These are phyloP conservation scores for Stictonetta naevosa DNA, from an alignment of 2,113 vertebrate species.

Conservation along the genomic window DNA sequence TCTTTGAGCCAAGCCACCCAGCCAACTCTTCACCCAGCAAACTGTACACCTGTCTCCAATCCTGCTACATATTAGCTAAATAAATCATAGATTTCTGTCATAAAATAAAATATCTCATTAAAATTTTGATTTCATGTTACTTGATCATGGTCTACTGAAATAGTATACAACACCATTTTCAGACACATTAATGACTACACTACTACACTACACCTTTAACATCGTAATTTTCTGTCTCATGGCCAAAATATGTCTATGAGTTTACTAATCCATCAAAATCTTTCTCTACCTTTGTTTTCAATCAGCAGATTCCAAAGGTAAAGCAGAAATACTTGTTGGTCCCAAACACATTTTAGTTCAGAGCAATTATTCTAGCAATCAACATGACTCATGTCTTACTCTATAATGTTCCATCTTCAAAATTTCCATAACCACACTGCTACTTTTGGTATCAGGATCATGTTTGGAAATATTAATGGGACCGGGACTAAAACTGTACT, in stretches of 20 bases:
- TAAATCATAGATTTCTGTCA: background rate
- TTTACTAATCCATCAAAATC: background rate
- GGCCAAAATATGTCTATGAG: background rate
- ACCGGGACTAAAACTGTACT: background rate
- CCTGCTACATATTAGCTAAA: background rate
- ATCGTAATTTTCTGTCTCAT: background rate
- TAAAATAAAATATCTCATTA: background rate
- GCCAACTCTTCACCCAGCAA: background rate
- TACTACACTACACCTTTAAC: background rate
- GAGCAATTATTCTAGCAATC: background rate
- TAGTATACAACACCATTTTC: background rate
- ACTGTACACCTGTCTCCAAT: background rate
- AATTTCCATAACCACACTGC: background rate
- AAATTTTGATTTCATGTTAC: background rate
- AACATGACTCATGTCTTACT: background rate
- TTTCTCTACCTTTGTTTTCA: background rate
- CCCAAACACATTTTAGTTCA: background rate
- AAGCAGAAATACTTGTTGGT: background rate
- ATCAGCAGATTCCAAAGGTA: background rate
- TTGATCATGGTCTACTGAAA: background rate
- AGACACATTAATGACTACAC: background rate
- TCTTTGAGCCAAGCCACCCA: background rate
- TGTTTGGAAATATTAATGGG: background rate
- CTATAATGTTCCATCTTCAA: background rate
- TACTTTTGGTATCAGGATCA: background rate